Base-by-base conservation (phyloP, 2,797 vertebrate genomes). In the Enteromius fasciolatus region DNA sequence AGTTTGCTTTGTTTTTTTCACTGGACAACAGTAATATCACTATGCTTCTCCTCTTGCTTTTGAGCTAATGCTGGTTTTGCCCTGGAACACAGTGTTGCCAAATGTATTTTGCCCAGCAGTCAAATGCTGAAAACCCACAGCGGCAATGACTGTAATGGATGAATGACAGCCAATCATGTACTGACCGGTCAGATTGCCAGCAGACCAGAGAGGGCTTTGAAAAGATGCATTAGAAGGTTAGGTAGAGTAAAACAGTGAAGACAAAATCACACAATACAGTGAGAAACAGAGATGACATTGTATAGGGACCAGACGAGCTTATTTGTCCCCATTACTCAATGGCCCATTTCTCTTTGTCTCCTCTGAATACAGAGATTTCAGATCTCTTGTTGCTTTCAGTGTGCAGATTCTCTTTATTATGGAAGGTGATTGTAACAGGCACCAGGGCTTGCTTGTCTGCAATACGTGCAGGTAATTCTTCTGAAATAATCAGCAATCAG, bases 151-250 rank as follows among this genome's bases (percentile, higher is more conserved):
- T 84, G 87, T 92, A 92, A 93, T 89, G 39, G 86, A 88, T 87
- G 90, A 92, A 91, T 92, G 90, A 92, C 91, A 92, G 88, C 89
- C 91, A 90, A 84, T 88, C 90, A 87, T 87, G 46, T 86, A 88
- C 81, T 77, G 80, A 89, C 89, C 88, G 85, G 91, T 91, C 90
- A 87, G 48, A 82, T 41, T 91, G 82, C 87, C 88, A 87, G 89
- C 88, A 87, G 83, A 87, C 86, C 84, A 82, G 88, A 87, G 83
- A 91, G 48, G 81, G 31, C 82, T 88, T 54, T 80, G 77, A 78
- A 36, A 89, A 86, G 88, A 85, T 88, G 89, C 89, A 87, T 91
- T 85, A 89, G 86, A 87, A 87, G 88, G 82, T 74, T 31, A 59
- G 76, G 86, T 86, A 88, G 11, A 57, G n/a, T 69, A 25, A 25